A percentile compares a stretch with the other conserved stretches of the same genome.
Conservation (phyloP, 2,797 vertebrate genomes). For the Mus spretus region DNA sequence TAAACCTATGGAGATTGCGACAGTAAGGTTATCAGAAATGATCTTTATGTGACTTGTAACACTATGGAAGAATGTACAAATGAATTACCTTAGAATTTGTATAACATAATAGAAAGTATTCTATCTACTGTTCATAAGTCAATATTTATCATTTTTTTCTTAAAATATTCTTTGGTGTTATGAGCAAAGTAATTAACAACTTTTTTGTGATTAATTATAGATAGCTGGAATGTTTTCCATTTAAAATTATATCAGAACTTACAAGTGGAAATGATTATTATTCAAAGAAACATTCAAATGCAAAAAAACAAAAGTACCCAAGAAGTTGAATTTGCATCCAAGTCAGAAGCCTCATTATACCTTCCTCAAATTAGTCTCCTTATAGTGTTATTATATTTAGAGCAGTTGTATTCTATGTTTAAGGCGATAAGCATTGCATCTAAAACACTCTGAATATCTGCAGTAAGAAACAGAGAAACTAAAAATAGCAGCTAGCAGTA, state of each 20-base stretch:
- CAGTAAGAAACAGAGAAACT: background rate
- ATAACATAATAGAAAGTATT: background rate
- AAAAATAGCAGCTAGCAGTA: background rate
- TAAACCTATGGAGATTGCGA: background rate
- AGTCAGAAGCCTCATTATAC: background rate
- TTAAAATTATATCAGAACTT: background rate
- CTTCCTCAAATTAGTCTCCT: background rate
- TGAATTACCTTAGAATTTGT: background rate
- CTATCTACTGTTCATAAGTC: background rate
- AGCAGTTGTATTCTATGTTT: background rate
- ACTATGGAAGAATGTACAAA: background rate
- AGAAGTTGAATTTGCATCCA: background rate
- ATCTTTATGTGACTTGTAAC: background rate
- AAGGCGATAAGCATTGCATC: background rate
- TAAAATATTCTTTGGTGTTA: background rate
- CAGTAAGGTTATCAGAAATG: background rate
- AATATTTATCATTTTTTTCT: background rate
- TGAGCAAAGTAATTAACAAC: background rate
- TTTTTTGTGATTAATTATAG: background rate
- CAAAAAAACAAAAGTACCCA: background rate
- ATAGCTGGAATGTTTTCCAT: background rate
- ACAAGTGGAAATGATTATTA: background rate
- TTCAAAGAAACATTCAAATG: constrained; percentile 28
- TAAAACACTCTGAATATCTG: background rate
- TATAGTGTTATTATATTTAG: background rate